A percentile compares a stretch with the other conserved stretches of the same genome.
These are phyloP conservation scores for Eurytoma adleriae DNA, from an alignment of 2,888 invertebrate genomes.

Conservation along the genomic window DNA sequence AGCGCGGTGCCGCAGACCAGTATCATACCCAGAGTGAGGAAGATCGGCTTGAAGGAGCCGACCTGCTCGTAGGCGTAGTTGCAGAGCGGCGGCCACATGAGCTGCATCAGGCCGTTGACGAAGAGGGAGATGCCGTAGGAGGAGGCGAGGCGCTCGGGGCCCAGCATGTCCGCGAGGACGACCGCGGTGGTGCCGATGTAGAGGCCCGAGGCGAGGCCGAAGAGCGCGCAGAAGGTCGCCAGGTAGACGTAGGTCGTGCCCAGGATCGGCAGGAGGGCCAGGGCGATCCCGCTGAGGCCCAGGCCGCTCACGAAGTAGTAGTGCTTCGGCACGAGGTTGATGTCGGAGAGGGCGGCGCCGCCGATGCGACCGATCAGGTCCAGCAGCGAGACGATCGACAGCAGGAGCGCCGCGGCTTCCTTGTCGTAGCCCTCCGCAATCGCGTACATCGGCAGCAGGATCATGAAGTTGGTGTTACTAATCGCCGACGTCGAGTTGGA, in stretches of 20 bases:
- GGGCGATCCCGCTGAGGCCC: conserved; percentile 85
- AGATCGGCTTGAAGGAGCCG: conserved; percentile 83
- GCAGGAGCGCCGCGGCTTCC: conserved; percentile 83
- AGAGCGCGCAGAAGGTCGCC: conserved; percentile 84
- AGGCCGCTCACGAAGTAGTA: conserved; percentile 90
- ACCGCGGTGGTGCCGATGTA: conserved; percentile 93
- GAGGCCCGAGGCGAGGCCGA: conserved; percentile 89
- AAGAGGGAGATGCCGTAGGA: conserved; percentile 91
- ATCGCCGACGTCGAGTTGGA: conserved; percentile 92
- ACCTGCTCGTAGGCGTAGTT: conserved; percentile 83
- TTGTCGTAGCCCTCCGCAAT: conserved; percentile 84
- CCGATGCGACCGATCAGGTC: conserved; percentile 90
- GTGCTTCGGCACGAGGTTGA: conserved; percentile 86
- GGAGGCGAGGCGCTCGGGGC: conserved; percentile 87
- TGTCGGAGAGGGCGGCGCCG: conserved; percentile 89
- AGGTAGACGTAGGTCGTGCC: conserved; percentile 80
- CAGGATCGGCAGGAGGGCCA: conserved; percentile 82
- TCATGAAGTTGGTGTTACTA: conserved; percentile 91
- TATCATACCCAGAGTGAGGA: conserved; percentile 85
- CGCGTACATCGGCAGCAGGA: conserved; percentile 88
- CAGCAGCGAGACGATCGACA: conserved; percentile 89
- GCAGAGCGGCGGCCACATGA: conserved; percentile 89
- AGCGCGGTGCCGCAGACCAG: conserved; percentile 84
- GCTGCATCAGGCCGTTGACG: conserved; percentile 89
- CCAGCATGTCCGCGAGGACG: conserved; percentile 91